Conservation (phyloP, 2,888 invertebrate genomes). For the Ophion slaviceki region DNA sequence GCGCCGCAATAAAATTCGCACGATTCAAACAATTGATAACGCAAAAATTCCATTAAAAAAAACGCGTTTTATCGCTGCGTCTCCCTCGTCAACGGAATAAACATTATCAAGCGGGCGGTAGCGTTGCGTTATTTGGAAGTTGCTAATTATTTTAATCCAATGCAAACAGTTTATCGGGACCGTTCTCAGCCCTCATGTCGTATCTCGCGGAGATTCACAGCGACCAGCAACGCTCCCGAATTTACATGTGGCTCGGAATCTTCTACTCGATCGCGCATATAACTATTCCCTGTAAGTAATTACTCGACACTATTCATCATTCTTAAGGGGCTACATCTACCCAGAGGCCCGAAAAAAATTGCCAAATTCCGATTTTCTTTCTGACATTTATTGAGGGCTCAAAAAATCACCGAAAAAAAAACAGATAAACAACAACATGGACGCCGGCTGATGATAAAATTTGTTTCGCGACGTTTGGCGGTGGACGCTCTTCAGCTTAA, state of each 20-base stretch:
- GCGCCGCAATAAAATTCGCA: no score
- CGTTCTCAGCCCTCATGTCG: conserved; percentile 80
- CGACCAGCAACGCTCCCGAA: conserved; percentile 76
- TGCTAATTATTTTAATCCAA: conserved; percentile 43
- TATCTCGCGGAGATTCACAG: conserved; percentile 80
- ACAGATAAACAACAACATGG: no score
- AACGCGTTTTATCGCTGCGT: neutral
- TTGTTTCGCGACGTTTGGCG: no score
- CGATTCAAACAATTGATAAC: neutral
- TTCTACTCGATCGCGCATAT: conserved; percentile 80
- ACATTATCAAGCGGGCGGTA: neutral
- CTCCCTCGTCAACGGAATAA: neutral
- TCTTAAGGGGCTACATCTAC: neutral
- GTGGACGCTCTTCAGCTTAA: no score
- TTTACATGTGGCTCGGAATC: conserved; percentile 81
- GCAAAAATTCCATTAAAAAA: conserved; percentile 5
- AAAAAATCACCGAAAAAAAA: no score
- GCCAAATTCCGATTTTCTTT: no score
- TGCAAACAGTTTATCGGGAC: conserved; percentile 78
- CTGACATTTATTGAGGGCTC: no score
- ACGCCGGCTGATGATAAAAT: no score
- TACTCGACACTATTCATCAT: neutral
- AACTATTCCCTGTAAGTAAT: conserved; percentile 86
- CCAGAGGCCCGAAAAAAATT: no score
- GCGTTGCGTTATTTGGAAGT: neutral